Base-by-base conservation (phyloP, 2,888 invertebrate genomes). In the Acrobasis consociella region DNA sequence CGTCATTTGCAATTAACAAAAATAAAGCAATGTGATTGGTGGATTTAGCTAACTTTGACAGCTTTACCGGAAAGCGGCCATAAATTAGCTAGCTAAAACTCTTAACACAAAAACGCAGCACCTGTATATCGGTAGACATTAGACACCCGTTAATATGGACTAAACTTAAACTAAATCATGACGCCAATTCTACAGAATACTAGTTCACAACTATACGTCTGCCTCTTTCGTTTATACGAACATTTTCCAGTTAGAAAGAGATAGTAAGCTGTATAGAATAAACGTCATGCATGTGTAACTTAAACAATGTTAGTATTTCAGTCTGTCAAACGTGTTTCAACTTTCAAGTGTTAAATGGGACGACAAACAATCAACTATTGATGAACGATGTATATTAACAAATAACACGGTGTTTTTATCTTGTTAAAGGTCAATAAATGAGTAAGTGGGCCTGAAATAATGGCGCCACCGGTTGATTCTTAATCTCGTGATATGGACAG, bases 271-370 rank as follows among this genome's bases (percentile, higher is more conserved):
- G 9, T 58, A 46, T 31, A 58, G 42, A 31, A 58, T 38, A 9
- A 52, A 10, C 50, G 52, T 51, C 50, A 39, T 60, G 17, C 50
- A 39, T 60, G 17, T 60, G n/a, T 31, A 60, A 51, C 31, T 49
- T 49, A 61, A 15, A 46, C 42, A 73, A 74, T 77, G 72, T 83
- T 81, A 82, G 77, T 82, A 64, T 76, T 75, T 85, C 86, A 86
- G 85, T 85, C 85, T 81, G 77, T 77, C 75, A 81, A 81, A 82
- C 75, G 15, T 55, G 51, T 49, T 46, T 46, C 31, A 31, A 46
- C 39, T 49, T 46, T 46, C 31, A 31, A 46, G 5, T 46, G 17
- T 46, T 42, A 42, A 22, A 17, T 9, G 22, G 42, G 42, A 38
- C 38, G 50, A 17, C 38, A 50, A 50, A 50, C 52, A 16, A 8